phyloP scores from a whole-genome alignment of 2,113 vertebrate species.

The Orthonyx spaldingii region DNA sequence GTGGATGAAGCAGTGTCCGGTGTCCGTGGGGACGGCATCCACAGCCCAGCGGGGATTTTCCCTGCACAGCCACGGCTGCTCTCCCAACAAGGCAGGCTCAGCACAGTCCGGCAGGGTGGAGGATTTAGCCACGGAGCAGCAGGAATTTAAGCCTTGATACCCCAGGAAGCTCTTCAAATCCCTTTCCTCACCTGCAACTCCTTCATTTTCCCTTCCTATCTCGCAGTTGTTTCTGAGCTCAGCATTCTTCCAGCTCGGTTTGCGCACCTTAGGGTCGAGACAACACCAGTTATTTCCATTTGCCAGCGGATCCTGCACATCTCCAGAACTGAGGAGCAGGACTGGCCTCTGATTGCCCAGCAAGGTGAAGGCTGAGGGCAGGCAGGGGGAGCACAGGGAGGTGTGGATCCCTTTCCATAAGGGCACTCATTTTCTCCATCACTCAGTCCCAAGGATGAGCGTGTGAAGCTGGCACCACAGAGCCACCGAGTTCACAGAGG shows the following conservation, averaged over 20 bases:
- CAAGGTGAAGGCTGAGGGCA: not conserved
- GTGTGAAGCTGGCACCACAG: not conserved
- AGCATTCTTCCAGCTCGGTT: not conserved
- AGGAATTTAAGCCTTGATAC: not conserved
- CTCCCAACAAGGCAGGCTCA: not conserved
- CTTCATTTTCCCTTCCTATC: not conserved
- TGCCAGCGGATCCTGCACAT: not conserved
- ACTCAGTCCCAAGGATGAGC: accelerated
- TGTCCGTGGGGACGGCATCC: not conserved
- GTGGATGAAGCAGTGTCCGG: too few species aligned
- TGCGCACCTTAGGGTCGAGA: not conserved
- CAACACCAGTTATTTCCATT: not conserved
- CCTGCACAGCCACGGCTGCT: not conserved
- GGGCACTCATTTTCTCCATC: not conserved
- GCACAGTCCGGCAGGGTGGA: accelerated
- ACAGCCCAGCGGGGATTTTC: not conserved
- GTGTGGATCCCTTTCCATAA: not conserved
- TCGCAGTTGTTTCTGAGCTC: not conserved
- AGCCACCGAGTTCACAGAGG: not conserved
- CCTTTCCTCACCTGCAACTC: not conserved
- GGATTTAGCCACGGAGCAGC: not conserved
- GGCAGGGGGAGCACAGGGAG: not conserved
- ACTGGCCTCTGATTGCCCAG: not conserved
- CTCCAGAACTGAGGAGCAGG: not conserved
- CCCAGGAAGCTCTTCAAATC: not conserved